Evolutionary conservation across 2,797 vertebrate genomes (phyloP).

Genomic region (Etheostoma perlongum): DNA sequence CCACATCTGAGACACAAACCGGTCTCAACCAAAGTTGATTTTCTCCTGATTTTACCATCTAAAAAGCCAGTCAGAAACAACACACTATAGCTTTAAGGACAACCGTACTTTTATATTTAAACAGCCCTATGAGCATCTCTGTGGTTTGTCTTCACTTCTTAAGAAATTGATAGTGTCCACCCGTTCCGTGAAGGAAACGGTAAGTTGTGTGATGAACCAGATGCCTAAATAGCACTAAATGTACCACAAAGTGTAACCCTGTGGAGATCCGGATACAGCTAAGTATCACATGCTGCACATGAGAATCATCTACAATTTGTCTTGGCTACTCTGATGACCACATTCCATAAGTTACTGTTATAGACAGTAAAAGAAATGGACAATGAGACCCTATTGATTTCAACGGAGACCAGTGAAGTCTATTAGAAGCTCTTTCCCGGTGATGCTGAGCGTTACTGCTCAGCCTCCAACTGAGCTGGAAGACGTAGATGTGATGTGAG

Average conservation of each 20-base stretch:
- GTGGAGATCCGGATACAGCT: background rate
- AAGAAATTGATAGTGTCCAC: no score
- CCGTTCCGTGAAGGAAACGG: background rate
- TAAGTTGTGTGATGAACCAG: background rate
- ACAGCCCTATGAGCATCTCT: conserved; percentile 3
- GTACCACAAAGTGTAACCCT: background rate
- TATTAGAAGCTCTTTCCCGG: no score
- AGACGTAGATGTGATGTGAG: no score
- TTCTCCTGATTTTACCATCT: no score
- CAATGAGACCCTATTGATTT: no score
- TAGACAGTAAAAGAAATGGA: no score
- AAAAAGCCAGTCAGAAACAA: no score
- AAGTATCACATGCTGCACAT: background rate
- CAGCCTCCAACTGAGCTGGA: no score
- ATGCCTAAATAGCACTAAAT: background rate
- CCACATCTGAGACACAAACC: no score
- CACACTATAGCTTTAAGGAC: background rate
- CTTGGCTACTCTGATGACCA: background rate
- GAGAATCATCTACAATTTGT: background rate
- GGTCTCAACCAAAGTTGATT: no score
- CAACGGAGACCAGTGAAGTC: no score
- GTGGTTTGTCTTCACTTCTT: background rate
- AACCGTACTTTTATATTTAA: conserved; percentile 5
- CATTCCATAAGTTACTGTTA: background rate
- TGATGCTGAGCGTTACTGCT: no score